A percentile compares a stretch with the other conserved stretches of the same genome.
phyloP scores from a whole-genome alignment of 2,797 vertebrate genomes.

The Chaetophractus vellerosus region DNA sequence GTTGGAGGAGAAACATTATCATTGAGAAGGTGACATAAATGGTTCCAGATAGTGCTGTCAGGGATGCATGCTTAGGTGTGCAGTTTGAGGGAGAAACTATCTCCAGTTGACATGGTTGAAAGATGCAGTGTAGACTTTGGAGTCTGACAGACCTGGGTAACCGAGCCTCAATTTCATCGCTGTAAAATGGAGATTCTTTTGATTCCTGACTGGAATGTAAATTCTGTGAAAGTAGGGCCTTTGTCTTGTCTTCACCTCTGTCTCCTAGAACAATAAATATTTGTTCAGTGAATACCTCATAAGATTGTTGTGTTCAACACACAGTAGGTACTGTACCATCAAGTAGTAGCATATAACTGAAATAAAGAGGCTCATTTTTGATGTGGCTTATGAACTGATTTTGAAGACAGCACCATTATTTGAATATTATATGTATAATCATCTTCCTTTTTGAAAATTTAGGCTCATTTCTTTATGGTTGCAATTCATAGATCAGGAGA shows the following conservation, averaged over 20 bases:
- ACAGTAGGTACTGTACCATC: not conserved
- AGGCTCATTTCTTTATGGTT: constrained; percentile 6
- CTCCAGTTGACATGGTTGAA: not conserved
- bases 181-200: not conserved
- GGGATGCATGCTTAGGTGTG: not conserved
- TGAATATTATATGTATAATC: not conserved
- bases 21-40: constrained; percentile 3
- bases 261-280: not conserved
- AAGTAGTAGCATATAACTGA: not conserved
- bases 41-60: not conserved
- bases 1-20: not conserved
- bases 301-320: not conserved
- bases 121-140: not conserved
- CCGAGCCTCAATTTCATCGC: constrained; percentile 12
- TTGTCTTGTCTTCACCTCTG: not conserved
- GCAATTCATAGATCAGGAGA: constrained; percentile 32
- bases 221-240: not conserved
- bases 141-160: not conserved
- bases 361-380: not conserved
- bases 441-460: constrained; percentile 12
- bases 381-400: not conserved
- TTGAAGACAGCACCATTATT: constrained; percentile 11
- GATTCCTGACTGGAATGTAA: not conserved
- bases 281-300: not conserved
- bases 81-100: not conserved